These are phyloP conservation scores for Caranx melampygus DNA, from an alignment of 2,113 vertebrate genomes.

Conservation along the genomic window DNA sequence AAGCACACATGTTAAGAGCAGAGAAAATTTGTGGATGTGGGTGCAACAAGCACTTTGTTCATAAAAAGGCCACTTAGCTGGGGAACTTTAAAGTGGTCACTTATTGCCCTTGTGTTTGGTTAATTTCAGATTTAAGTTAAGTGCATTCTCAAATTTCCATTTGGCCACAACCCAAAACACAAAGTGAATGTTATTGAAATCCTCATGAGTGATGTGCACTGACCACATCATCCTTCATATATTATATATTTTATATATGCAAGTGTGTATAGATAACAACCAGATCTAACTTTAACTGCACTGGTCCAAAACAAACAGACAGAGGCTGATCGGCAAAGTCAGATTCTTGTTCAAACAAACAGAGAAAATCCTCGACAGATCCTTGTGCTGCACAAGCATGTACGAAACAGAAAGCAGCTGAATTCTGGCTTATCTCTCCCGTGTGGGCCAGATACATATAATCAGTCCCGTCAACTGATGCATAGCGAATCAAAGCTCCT, in stretches of 20 bases:
- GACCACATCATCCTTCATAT: background rate
- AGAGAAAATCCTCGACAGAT: conserved; percentile 23
- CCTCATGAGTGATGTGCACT: background rate
- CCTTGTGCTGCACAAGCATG: background rate
- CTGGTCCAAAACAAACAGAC: background rate
- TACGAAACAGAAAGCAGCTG: background rate
- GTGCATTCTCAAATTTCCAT: conserved; percentile 47
- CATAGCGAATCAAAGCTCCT: conserved; percentile 43
- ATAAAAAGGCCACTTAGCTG: conserved; percentile 15
- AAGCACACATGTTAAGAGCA: background rate
- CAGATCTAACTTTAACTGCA: background rate
- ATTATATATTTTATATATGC: background rate
- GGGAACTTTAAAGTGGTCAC: conserved; percentile 27
- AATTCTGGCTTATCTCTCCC: conserved; percentile 39
- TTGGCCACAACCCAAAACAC: conserved; percentile 4
- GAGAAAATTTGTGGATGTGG: conserved; percentile 17
- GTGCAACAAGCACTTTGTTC: conserved; percentile 32
- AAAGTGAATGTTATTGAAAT: conserved; percentile 10
- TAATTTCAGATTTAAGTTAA: conserved; percentile 27
- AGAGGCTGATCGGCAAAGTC: background rate
- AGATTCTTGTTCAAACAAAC: conserved; percentile 23
- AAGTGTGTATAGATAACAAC: conserved; percentile 4
- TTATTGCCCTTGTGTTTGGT: conserved; percentile 18
- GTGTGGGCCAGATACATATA: conserved; percentile 12
- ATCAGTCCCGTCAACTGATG: conserved; percentile 32